Evolutionary conservation across 2,888 invertebrate species (phyloP), one percentile per base, ranked within the genome.

Genomic region (Stenchaetothrips biformis): DNA sequence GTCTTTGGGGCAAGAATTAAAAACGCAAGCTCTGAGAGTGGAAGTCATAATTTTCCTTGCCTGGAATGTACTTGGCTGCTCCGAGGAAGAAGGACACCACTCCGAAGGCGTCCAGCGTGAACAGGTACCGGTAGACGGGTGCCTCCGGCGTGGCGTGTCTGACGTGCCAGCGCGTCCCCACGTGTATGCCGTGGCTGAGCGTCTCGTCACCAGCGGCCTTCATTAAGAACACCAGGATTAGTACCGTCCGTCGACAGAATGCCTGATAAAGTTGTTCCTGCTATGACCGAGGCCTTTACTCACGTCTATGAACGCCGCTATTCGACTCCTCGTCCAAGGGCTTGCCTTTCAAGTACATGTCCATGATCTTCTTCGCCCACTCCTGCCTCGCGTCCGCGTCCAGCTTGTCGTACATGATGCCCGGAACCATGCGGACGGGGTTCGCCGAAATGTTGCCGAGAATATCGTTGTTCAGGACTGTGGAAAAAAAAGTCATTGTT

Each of bases 41-140:
- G 2, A 37, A 2, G 4, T 37, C 4, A 2, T 2, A 37, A 67
- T 67, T 1, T 67, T n/a, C 2, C 67, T 67, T 67, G n/a, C n/a
- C 21, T 67, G 7, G 9, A 6, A 77, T 77, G 13, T 77, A 16
- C 48, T 49, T 78, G n/a, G 25, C 78, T 3, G 78, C 78, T n/a
- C 49, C 49, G 4, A 78, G 78, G 47, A 49, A n/a, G 27, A 25
- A 7, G 18, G 74, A 74, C 74, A 74, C 48, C 18, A 16, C 79
- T 4, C 48, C 48, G 74, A 79, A 48, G 18, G 48, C 80, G 78
- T 78, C 80, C 48, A 49, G 21, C 11, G 80, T 16, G 77, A 80
- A 80, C 11, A 74, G n/a, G 49, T 80, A 80, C 48, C 21, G n/a
- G 49, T 48, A 80, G 18, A 80, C 78, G 49, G 80, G 78, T 16